These are phyloP conservation scores for Orthosia cruda DNA, from an alignment of 2,888 invertebrate genomes.

Conservation along the genomic window DNA sequence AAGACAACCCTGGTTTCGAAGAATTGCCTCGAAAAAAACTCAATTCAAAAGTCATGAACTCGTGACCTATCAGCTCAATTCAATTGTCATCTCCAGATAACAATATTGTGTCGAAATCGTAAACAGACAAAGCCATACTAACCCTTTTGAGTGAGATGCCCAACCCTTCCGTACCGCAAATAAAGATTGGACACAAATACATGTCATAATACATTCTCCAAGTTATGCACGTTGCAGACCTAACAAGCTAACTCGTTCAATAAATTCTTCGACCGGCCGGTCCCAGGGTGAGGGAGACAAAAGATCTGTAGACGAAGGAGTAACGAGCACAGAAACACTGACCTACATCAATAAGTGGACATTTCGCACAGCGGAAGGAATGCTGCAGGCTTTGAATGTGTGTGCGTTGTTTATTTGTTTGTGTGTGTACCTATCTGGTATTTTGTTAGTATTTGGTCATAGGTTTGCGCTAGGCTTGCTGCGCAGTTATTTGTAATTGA, in stretches of 20 bases:
- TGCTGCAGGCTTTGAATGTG: constrained; percentile 68
- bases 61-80: constrained; percentile 22
- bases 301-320: constrained; percentile 51
- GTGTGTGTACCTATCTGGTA: constrained; percentile 40
- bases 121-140: constrained; percentile 1
- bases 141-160: constrained; percentile 19
- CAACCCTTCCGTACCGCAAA: constrained; percentile 38
- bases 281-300: constrained; percentile 72
- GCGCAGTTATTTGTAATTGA: constrained; percentile 20
- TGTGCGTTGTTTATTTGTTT: constrained; percentile 22
- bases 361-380: constrained; percentile 82
- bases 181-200: constrained; percentile 24
- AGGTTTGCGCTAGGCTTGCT: constrained; percentile 2
- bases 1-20: neutral
- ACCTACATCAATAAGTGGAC: constrained; percentile 90
- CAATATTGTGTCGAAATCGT: neutral
- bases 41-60: neutral
- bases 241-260: constrained; percentile 76
- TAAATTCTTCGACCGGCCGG: constrained; percentile 77
- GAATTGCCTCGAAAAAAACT: constrained; percentile 1
- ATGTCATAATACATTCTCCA: constrained; percentile 52
- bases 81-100: constrained; percentile 21
- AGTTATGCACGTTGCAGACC: constrained; percentile 64
- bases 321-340: constrained; percentile 77
- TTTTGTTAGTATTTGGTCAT: constrained; percentile 41